Evolutionary conservation across 2,797 vertebrate genomes (phyloP).

Genomic region (Acridotheres tristis): DNA sequence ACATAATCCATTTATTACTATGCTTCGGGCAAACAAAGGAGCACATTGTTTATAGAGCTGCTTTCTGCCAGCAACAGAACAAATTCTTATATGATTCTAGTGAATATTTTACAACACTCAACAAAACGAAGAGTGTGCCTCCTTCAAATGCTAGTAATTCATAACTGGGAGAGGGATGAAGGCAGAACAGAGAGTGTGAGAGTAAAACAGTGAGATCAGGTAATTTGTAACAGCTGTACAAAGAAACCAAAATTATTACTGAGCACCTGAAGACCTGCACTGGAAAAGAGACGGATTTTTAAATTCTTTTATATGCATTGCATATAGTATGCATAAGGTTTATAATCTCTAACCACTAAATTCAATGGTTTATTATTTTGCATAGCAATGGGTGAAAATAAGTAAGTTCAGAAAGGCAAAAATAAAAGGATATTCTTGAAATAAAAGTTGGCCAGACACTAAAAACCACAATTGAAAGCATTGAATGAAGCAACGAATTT

Average conservation of each 20-base stretch:
- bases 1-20: constrained; percentile 62
- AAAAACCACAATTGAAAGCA: background rate
- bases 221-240: background rate
- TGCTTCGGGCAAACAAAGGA: constrained; percentile 52
- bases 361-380: background rate
- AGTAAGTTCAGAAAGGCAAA: background rate
- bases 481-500: background rate
- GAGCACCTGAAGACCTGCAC: background rate
- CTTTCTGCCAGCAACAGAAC: constrained; percentile 49
- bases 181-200: background rate
- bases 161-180: background rate
- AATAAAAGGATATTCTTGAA: constrained; percentile 5
- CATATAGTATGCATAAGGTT: background rate
- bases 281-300: background rate
- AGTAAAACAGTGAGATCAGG: background rate
- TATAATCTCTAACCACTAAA: background rate
- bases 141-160: background rate
- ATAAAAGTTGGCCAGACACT: background rate
- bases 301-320: background rate
- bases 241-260: background rate
- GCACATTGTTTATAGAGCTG: constrained; percentile 52
- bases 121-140: background rate
- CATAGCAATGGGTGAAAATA: background rate
- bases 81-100: constrained; percentile 32
- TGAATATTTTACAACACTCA: constrained; percentile 46